Evolutionary conservation across 1,140 invertebrate genomes (phyloP), one percentile per base, ranked within the genome.

Genomic region (Palaemon carinicauda): DNA sequence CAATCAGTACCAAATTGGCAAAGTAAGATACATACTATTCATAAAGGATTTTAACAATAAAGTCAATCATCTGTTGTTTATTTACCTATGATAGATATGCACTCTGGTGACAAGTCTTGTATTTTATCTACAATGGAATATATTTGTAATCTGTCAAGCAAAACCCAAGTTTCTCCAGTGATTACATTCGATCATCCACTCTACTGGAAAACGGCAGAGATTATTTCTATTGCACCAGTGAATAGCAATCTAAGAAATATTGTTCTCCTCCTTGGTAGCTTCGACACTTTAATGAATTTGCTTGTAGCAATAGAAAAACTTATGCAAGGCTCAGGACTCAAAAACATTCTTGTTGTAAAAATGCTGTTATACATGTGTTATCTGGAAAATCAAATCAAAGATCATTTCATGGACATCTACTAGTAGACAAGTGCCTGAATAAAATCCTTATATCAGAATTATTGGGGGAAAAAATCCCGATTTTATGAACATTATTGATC

Each of bases 171-270:
- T 24, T 85, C 89, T 31, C 89, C 89, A 87, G 82, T 90, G 1
- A 21, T 91, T n/a, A 91, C 90, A 19, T 90, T 91, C 83, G 88
- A 90, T 69, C 86, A 91, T 60, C 89, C 90, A 78, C 85, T 91
- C 29, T 91, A 74, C 87, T 89, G 87, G 84, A 91, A 91, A 82
- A 87, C 78, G 5, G 71, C 80, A n/a, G 41, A 82, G 41, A 82
- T 82, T 15, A 51, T 33, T 21, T 17, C 31, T 31, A 65, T 41
- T 41, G 80, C 53, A 50, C 31, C 31, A 27, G 69, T 75, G 17
- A 31, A 53, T 51, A 84, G 82, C 41, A 41, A 19, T 15, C 19
- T 84, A 14, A 12, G 50, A 84, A 71, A 73, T 27, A 31, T 87
- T 31, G 80, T 87, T 52, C 33, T 87, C 31, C 74, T 87, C 69